Evolutionary conservation across 1,140 invertebrate genomes (phyloP).

Genomic region (Rhagoletis pomonella): DNA sequence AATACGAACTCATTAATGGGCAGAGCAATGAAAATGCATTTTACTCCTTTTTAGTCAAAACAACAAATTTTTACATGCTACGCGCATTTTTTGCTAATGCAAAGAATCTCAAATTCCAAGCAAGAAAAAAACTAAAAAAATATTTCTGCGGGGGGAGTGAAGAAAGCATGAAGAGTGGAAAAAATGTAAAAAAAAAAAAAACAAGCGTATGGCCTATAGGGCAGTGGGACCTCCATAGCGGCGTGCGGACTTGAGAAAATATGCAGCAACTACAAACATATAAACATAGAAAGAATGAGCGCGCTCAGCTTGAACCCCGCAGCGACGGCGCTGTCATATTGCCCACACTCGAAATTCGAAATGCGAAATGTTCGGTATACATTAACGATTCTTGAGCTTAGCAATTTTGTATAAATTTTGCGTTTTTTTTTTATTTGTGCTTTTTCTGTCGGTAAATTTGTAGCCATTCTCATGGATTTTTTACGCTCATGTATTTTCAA

Average conservation of each 20-base stretch:
- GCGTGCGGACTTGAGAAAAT: constrained; percentile 19
- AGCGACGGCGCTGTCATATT: constrained; percentile 6
- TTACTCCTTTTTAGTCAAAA: constrained; percentile 52
- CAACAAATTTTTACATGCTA: constrained; percentile 51
- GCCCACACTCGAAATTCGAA: constrained; percentile 1
- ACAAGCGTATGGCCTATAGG: not conserved
- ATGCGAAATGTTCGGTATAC: constrained; percentile 4
- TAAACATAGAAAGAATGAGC: not conserved
- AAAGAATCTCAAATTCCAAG: no score
- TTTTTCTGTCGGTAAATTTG: not conserved
- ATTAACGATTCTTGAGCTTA: not conserved
- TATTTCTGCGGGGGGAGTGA: not conserved
- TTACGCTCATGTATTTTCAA: not conserved
- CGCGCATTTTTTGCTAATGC: not conserved
- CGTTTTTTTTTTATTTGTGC: not conserved
- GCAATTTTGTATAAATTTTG: not conserved
- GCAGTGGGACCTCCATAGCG: constrained; percentile 29
- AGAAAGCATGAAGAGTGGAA: not conserved
- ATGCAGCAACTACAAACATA: not conserved
- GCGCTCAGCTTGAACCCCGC: not conserved
- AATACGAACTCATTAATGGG: constrained; percentile 6
- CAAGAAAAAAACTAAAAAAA: not conserved
- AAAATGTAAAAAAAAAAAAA: not conserved
- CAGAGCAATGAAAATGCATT: constrained; percentile 44
- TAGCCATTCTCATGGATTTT: not conserved